Evolutionary conservation across 2,888 invertebrate species (phyloP), one percentile per base, ranked within the genome.

Genomic region (Hydriomena furcata): DNA sequence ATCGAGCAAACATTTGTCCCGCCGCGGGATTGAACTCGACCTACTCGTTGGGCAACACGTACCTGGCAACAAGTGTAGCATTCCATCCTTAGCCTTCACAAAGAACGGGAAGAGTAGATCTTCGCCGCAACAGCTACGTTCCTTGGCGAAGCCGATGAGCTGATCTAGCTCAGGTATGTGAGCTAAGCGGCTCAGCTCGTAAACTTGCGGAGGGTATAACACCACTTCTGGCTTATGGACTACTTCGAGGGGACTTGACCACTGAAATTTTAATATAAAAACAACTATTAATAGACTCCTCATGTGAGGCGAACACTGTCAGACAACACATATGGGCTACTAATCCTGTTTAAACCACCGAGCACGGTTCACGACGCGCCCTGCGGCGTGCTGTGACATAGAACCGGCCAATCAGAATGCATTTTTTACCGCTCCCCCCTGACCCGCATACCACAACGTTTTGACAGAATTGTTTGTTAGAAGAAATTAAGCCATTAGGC

Each of bases 201-300:
- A 96, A 40, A 91, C 77, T 78, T 97, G 97, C 0, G 97, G 97
- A 1, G 95, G 94, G 35, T 94, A 93, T 7, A 97, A 68, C 44
- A 80, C 71, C 12, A 92, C 66, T 51, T 89, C 73, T 13, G 78
- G 73, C 5, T 75, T 73, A n/a, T 79, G 65, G 47, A 94, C 64
- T 38, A 91, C 76, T 46, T 92, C 89, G 4, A 77, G 66, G 0
- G 95, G 94, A 7, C 81, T 81, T 30, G 86, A 84, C 96, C 96
- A 96, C 95, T 96, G 70, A 21, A 91, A 90, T 37, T 20, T n/a
- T n/a, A n/a, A n/a, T n/a, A n/a, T n/a, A 54, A 31, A 31, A 32
- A 21, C 27, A 40, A 28, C 7, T 7, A 1, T 7, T 2, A 17
- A 8, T 23, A 23, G 7, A 23, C 23, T 6, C 23, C 23, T 1